These are phyloP conservation scores for Meda fulgida DNA, from an alignment of 2,797 vertebrate genomes.

Conservation along the genomic window DNA sequence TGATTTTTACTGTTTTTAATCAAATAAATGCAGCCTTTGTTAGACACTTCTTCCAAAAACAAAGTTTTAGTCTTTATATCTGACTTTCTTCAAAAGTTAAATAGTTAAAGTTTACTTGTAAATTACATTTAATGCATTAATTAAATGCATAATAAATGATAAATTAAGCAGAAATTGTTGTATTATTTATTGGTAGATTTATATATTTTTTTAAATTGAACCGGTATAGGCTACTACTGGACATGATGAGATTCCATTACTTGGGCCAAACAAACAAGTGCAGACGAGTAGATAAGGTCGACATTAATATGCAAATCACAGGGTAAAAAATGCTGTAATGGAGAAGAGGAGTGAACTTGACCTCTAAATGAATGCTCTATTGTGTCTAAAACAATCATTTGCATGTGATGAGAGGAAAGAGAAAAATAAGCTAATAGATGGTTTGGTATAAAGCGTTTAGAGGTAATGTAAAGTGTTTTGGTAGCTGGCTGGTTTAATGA, in stretches of 20 bases:
- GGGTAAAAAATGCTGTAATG: conserved; percentile 43
- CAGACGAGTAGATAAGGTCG: conserved; percentile 37
- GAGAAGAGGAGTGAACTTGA: conserved; percentile 57
- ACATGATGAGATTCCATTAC: conserved; percentile 24
- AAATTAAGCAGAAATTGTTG: neutral
- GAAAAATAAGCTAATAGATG: neutral
- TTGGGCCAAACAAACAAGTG: conserved; percentile 47
- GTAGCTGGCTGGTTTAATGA: conserved; percentile 64
- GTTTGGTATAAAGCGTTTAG: conserved; percentile 25
- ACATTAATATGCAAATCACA: conserved; percentile 66
- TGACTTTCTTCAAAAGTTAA: too few relatives aligned
- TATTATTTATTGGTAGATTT: neutral
- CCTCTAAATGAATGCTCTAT: conserved; percentile 68
- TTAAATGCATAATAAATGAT: neutral
- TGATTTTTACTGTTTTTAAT: neutral
- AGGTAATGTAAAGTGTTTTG: conserved; percentile 21
- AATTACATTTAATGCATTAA: neutral
- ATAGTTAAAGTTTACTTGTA: too few relatives aligned
- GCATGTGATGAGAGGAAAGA: conserved; percentile 61
- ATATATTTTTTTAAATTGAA: neutral
- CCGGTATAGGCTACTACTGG: neutral
- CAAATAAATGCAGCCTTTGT: neutral
- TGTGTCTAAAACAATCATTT: conserved; percentile 71
- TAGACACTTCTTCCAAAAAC: too few relatives aligned
- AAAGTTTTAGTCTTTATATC: too few relatives aligned